Evolutionary conservation across 1,140 invertebrate species (phyloP), one percentile per base, ranked within the genome.

Genomic region (Sinella curviseta): DNA sequence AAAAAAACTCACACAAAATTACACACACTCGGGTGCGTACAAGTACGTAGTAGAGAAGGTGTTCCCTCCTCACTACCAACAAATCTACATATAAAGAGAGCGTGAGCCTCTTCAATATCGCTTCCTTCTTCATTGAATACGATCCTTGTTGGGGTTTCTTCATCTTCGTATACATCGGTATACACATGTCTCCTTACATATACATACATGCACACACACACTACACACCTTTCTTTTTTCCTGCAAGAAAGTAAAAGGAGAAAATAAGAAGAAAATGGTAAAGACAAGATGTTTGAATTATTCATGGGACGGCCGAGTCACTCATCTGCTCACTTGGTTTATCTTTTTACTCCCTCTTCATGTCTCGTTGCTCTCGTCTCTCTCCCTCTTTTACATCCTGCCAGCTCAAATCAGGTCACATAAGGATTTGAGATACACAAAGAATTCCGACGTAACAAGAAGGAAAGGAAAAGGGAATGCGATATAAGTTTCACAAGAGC

Each of bases 271-370:
- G 24, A 31, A 30, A 8, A 36, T 8, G 39, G 28, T 2, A 55
- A 67, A 79, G 74, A 76, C 65, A 79, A 76, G 57, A 65, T 73
- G 34, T 75, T 57, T 80, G 79, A 76, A 80, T 80, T 80, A 80
- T 80, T 80, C 79, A 80, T 80, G 65, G 31, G 65, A 74, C 65
- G 79, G 76, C 67, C 75, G 79, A 77, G 76, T 80, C 79, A 80
- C 79, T 80, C 79, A 80, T 79, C 78, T 79, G 79, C 39, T 80
- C 79, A 80, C 79, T 77, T 77, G 65, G 55, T 60, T 79, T 78
- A 65, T 77, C 77, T 30, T 33, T 70, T 57, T 75, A 73, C 73
- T 74, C 24, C 55, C 48, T 36, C 70, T 78, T 78, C 74, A 55
- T 48, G 33, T 70, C 65, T 70, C 28, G 65, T 70, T 70, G 65